These are phyloP conservation scores for Pandemis heparana DNA, from an alignment of 2,888 invertebrate genomes.

Conservation along the genomic window DNA sequence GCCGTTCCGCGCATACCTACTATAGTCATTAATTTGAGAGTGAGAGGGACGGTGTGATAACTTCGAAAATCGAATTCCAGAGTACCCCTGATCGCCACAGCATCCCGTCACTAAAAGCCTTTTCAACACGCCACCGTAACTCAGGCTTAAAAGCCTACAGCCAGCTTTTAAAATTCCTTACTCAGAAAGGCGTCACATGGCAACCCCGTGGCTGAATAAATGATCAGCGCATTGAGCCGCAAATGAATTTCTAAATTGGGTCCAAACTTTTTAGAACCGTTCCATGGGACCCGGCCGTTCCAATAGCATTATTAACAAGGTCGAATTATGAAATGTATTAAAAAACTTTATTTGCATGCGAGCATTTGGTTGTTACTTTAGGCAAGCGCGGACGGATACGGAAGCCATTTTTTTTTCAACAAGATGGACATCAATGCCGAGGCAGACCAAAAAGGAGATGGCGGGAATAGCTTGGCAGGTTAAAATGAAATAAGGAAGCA, in stretches of 20 bases:
- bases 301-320: not conserved
- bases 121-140: not conserved
- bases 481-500: no score
- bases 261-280: not conserved
- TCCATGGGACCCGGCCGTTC: not conserved
- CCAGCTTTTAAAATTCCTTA: not conserved
- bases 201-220: conserved; percentile 2
- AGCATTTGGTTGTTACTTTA: not conserved
- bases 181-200: conserved; percentile 1
- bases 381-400: no score
- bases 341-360: not conserved
- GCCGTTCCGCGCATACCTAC: no score
- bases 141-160: not conserved
- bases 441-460: no score
- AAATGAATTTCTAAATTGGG: conserved; percentile 10
- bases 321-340: not conserved
- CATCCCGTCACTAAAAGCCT: not conserved
- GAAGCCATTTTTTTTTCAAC: no score
- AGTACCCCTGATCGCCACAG: no score
- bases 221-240: conserved; percentile 7
- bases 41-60: no score
- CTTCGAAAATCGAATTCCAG: no score
- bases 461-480: no score
- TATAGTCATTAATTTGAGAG: no score
- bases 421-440: no score